phyloP scores from a whole-genome alignment of 1,140 invertebrate genomes.

The Gryon sp. region DNA sequence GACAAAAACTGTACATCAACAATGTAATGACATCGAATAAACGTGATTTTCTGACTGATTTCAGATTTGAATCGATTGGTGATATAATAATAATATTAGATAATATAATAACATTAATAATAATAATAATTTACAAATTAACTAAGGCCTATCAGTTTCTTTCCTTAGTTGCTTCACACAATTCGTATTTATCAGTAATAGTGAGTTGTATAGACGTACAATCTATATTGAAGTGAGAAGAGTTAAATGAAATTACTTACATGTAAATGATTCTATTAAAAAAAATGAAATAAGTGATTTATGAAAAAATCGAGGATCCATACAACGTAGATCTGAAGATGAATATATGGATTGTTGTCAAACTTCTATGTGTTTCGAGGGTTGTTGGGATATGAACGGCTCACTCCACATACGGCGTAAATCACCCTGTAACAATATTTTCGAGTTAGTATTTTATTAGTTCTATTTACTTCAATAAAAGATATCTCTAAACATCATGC shows the following conservation, averaged over 20 bases:
- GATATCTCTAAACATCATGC: too few species aligned
- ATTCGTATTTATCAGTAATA: conserved; percentile 31
- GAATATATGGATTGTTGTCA: conserved; percentile 77
- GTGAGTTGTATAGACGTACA: conserved; percentile 23
- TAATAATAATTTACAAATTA: conserved; percentile 32
- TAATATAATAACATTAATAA: too few species aligned
- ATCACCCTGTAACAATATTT: conserved; percentile 86
- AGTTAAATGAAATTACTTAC: conserved; percentile 62
- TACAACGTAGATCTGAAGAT: conserved; percentile 20
- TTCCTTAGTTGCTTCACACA: conserved; percentile 28
- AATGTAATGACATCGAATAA: conserved; percentile 3
- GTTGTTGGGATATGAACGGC: conserved; percentile 92
- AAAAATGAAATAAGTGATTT: conserved; percentile 61
- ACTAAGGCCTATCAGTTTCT: conserved; percentile 32
- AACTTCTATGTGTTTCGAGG: conserved; percentile 88
- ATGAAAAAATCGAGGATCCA: conserved; percentile 39
- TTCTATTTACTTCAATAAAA: too few species aligned
- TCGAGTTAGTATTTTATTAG: too few species aligned
- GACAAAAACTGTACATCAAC: conserved; percentile 6
- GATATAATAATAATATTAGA: not conserved
- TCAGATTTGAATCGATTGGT: not conserved
- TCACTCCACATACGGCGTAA: conserved; percentile 98
- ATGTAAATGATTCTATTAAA: conserved; percentile 59
- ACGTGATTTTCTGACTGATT: not conserved
- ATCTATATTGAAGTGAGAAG: conserved; percentile 38